phyloP scores from a whole-genome alignment of 2,113 vertebrate genomes.

The Indicator indicator region DNA sequence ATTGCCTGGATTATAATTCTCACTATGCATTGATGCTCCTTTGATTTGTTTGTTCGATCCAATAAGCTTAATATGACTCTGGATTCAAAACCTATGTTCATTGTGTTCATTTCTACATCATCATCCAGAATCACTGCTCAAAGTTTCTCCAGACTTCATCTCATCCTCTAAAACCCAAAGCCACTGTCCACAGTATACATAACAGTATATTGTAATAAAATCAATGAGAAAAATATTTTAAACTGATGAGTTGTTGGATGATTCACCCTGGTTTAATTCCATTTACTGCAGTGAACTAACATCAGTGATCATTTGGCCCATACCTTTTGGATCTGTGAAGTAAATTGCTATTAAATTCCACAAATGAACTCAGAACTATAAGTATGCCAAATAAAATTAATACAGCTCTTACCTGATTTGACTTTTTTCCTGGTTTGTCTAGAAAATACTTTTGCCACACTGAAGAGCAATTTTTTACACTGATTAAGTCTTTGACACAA shows the following conservation, averaged over 20 bases:
- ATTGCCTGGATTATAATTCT: background rate
- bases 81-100: background rate
- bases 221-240: background rate
- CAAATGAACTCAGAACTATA: background rate
- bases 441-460: background rate
- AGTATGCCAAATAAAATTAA: conserved; percentile 13
- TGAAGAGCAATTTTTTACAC: conserved; percentile 29
- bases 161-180: background rate
- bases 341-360: background rate
- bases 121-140: background rate
- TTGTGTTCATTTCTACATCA: background rate
- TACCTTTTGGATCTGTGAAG: background rate
- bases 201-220: background rate
- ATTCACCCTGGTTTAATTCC: background rate
- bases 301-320: background rate
- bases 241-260: background rate
- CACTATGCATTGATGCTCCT: background rate
- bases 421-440: background rate
- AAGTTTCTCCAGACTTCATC: background rate
- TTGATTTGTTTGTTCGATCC: background rate
- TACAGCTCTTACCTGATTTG: background rate
- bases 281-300: background rate
- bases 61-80: background rate
- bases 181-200: background rate
- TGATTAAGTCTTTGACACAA: conserved; percentile 9